These are phyloP conservation scores for Gallirallus australis DNA, from an alignment of 2,797 vertebrate species.

Conservation along the genomic window DNA sequence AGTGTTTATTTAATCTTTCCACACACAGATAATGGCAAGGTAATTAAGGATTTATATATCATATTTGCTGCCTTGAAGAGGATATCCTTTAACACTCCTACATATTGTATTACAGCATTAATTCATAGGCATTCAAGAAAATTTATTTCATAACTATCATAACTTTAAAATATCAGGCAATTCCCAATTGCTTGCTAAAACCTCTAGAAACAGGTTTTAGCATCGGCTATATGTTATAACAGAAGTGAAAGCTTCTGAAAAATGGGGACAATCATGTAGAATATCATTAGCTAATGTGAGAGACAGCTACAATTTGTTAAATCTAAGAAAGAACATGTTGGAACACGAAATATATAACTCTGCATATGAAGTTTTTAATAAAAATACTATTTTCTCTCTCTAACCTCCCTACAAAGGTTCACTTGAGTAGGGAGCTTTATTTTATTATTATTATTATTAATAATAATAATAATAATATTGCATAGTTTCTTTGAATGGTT, in stretches of 20 bases:
- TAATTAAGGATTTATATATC: background rate
- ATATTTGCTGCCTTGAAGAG: background rate
- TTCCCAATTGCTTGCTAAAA: background rate
- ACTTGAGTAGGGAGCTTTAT: background rate
- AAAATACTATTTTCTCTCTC: background rate
- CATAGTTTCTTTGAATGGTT: background rate
- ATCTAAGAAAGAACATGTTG: background rate
- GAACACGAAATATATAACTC: background rate
- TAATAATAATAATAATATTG: no score
- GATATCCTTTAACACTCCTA: background rate
- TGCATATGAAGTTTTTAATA: background rate
- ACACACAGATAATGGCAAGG: background rate
- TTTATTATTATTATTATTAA: background rate
- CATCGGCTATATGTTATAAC: fast-evolving
- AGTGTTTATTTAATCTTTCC: background rate
- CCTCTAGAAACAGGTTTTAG: background rate
- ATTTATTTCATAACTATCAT: background rate
- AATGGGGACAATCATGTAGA: background rate
- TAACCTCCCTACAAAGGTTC: background rate
- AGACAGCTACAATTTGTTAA: background rate
- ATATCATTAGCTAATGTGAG: background rate
- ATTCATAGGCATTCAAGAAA: background rate
- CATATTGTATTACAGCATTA: background rate
- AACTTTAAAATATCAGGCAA: background rate
- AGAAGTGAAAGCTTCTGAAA: background rate